phyloP scores from a whole-genome alignment of 2,797 vertebrate species.

The Zenarchopterus dispar region DNA sequence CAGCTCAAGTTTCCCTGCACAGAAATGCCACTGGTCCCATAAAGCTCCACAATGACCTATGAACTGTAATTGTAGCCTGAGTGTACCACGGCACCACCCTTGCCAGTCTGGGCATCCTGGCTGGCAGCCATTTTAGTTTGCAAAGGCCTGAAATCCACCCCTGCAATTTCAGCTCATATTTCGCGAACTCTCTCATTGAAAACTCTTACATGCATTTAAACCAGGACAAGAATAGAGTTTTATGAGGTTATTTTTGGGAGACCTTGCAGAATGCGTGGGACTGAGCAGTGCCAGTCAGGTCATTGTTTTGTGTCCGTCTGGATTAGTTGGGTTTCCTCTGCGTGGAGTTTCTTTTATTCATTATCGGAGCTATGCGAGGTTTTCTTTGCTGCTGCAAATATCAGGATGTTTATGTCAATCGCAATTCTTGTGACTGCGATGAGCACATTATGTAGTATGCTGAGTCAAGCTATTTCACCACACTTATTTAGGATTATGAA shows the following conservation, averaged over 20 bases:
- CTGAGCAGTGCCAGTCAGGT: conserved; percentile 23
- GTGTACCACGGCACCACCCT: conserved; percentile 53
- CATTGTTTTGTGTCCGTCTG: conserved; percentile 39
- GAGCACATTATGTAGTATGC: neutral
- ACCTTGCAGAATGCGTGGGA: conserved; percentile 62
- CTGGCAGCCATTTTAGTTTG: conserved; percentile 57
- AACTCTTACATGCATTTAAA: conserved; percentile 41
- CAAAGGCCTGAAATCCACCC: conserved; percentile 47
- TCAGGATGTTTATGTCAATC: neutral
- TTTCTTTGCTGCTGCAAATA: conserved; percentile 1
- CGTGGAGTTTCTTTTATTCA: conserved; percentile 3
- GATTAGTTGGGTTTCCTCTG: conserved; percentile 7
- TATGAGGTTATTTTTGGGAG: conserved; percentile 53
- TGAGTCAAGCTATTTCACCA: conserved; percentile 36
- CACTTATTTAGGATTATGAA: conserved; percentile 40
- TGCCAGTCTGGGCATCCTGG: conserved; percentile 46
- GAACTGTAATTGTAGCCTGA: conserved; percentile 68
- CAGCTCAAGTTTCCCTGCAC: conserved; percentile 16
- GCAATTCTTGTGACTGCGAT: neutral
- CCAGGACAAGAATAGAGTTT: conserved; percentile 29
- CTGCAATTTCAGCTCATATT: conserved; percentile 62
- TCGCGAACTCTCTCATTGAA: conserved; percentile 46
- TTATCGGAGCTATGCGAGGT: neutral
- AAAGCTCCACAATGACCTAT: conserved; percentile 60
- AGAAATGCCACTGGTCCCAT: conserved; percentile 51